These are phyloP conservation scores for Thunnus maccoyii DNA, from an alignment of 2,113 vertebrate species.

Conservation along the genomic window DNA sequence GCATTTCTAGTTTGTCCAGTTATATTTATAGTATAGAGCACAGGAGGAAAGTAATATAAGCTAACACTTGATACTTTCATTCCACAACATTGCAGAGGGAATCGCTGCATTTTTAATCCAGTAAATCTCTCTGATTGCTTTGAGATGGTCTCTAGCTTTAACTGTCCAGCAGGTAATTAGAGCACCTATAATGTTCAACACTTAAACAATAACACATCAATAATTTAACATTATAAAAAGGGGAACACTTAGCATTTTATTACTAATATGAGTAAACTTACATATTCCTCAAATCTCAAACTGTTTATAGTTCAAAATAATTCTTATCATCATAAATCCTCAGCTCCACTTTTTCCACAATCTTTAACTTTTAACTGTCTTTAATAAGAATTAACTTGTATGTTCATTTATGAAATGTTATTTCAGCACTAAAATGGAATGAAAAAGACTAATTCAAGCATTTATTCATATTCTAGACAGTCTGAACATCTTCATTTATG, in stretches of 20 bases:
- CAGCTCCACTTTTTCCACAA: no score
- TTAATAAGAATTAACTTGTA: no score
- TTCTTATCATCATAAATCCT: no score
- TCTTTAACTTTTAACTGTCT: no score
- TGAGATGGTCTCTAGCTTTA: neutral
- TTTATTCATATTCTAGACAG: no score
- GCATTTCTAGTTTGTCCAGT: slow-evolving; percentile 24
- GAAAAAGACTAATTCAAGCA: no score
- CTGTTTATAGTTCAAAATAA: no score
- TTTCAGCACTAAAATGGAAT: no score
- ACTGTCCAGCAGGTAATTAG: neutral
- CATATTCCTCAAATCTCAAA: no score
- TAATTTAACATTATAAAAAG: neutral
- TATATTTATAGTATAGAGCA: neutral
- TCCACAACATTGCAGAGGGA: neutral
- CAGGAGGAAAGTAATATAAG: neutral
- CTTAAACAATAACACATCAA: neutral
- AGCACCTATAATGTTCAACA: neutral
- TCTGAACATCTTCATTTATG: no score
- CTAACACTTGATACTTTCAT: neutral
- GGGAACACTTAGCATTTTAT: neutral
- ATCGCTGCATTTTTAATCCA: neutral
- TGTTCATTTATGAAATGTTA: no score
- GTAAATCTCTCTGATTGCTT: neutral
- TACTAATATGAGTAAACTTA: no score